phyloP scores from a whole-genome alignment of 2,888 invertebrate genomes.

The Anarsia innoxiella region DNA sequence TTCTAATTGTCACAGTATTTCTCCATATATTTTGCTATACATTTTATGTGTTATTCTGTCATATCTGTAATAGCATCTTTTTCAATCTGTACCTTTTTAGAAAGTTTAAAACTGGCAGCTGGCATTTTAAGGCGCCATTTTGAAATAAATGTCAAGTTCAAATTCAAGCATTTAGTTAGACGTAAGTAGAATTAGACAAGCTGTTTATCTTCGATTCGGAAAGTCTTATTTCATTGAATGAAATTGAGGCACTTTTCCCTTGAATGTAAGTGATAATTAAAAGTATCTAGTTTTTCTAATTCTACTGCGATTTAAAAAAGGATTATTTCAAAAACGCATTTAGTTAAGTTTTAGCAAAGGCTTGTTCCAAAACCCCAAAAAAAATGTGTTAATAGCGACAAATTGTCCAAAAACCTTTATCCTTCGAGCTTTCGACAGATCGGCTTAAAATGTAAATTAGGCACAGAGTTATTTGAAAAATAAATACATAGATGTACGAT shows the following conservation, averaged over 20 bases:
- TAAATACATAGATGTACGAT: slow-evolving; percentile 64
- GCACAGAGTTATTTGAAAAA: slow-evolving; percentile 65
- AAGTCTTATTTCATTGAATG: too few species aligned
- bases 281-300: not conserved
- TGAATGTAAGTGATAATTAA: too few species aligned
- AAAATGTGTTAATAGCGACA: not conserved
- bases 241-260: too few species aligned
- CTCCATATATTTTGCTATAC: too few species aligned
- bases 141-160: slow-evolving; percentile 16
- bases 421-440: slow-evolving; percentile 57
- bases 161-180: slow-evolving; percentile 23
- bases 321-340: too few species aligned
- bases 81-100: too few species aligned
- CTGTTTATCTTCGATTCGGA: too few species aligned
- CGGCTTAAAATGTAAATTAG: slow-evolving; percentile 73
- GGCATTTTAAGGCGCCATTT: slow-evolving; percentile 23
- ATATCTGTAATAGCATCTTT: too few species aligned
- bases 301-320: slow-evolving; percentile 26
- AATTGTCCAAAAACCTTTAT: slow-evolving; percentile 30
- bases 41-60: too few species aligned
- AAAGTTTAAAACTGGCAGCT: not conserved
- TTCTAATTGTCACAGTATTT: too few species aligned
- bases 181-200: too few species aligned
- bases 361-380: too few species aligned
- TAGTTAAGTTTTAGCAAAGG: slow-evolving; percentile 35